Base-by-base conservation (phyloP, 2,888 invertebrate genomes). In the Aleiodes leptofemur region DNA sequence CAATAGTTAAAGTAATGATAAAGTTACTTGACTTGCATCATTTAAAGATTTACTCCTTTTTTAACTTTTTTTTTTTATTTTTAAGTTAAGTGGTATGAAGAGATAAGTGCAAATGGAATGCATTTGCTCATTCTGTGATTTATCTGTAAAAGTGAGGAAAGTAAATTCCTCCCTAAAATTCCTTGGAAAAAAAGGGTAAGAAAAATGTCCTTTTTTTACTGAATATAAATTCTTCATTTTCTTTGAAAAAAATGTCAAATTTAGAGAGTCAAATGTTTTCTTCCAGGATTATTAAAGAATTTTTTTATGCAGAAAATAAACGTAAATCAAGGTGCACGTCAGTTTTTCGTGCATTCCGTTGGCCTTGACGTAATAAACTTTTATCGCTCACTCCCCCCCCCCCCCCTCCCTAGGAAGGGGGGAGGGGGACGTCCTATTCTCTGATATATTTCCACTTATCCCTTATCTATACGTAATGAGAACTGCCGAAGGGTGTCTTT, bases 401-500 rank as follows among this genome's bases (percentile, higher is more conserved):
- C n/a, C 34, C 34, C 34, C 23, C 23, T 23, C 23, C 23, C 23
- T 23, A 23, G 2, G 23, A 23, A 23, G 23, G 23, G 23, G 23
- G 23, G 23, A 23, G 23, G 23, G 23, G 23, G 23, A 23, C 23
- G 1, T 38, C 9, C 16, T n/a, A 43, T 11, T 23, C 23, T 48
- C 48, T 64, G 64, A 48, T 48, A 43, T 43, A 43, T 23, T 38
- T 16, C 64, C 64, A 64, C 64, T 64, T 64, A 38, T 57, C 57
- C 57, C 61, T 34, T 34, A 64, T 64, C 43, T 48, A 48, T 48
- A 43, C 43, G 16, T 43, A 64, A 64, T 64, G 64, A 43, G 48
- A 64, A 64, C 48, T 48, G 64, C 48, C 23, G 64, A 64, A 48
- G 64, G 64, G 64, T 64, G 64, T 48, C 64, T 64, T 29, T 23